Conservation (phyloP, 2,888 invertebrate species). For the Nemoura dubitans region DNA sequence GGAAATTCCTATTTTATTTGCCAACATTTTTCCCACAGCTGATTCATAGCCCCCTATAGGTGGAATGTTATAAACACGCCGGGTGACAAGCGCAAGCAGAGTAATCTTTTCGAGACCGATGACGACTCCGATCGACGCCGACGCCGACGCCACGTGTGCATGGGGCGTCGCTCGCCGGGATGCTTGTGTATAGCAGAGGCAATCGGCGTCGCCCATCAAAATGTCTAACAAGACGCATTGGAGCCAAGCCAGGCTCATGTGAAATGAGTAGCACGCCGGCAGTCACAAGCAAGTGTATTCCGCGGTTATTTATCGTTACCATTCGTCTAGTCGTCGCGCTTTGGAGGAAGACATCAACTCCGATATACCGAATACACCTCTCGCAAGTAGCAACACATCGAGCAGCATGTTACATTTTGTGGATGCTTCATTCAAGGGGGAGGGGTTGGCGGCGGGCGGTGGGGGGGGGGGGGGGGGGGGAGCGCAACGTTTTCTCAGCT, state of each 20-base stretch:
- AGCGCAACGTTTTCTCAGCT: too few relatives aligned
- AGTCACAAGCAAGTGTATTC: constrained; percentile 12
- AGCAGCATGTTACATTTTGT: too few relatives aligned
- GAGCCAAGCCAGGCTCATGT: constrained; percentile 12
- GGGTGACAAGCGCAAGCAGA: background rate
- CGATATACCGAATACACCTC: background rate
- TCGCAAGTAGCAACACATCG: too few relatives aligned
- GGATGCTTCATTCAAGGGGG: too few relatives aligned
- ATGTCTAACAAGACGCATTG: background rate
- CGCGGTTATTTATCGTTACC: background rate
- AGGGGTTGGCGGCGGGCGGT: too few relatives aligned
- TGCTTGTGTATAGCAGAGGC: background rate
- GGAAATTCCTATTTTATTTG: background rate
- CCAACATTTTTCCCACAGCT: background rate
- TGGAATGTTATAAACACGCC: constrained; percentile 1
- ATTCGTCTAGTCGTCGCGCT: background rate
- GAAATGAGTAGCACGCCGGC: background rate
- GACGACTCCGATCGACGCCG: background rate
- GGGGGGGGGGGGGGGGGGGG: too few relatives aligned
- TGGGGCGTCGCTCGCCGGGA: background rate
- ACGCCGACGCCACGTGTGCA: background rate
- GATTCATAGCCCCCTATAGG: background rate
- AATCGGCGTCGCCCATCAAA: constrained; percentile 12
- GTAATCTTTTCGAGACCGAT: background rate
- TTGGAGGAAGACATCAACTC: background rate